Evolutionary conservation across 2,797 vertebrate species (phyloP), one percentile per base, ranked within the genome.

Genomic region (Cottoperca gobio): DNA sequence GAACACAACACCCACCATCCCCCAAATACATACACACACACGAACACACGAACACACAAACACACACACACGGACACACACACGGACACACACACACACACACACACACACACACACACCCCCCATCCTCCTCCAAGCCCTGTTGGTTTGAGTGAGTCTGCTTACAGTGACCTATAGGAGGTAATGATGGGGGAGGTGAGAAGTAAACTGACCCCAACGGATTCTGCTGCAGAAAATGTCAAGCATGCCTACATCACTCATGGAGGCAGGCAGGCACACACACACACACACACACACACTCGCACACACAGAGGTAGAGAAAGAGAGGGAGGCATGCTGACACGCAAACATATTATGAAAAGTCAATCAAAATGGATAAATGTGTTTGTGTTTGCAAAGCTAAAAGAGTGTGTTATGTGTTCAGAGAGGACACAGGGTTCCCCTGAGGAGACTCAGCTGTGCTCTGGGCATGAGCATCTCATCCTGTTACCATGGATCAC

Each of bases 401-500:
- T 57, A 79, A 86, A 89, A 75, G 69, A 82, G 83, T 70, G 84
- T 58, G 75, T 82, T 84, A 79, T 79, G 81, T 19, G 23, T 88
- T 84, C 31, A 65, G 84, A 89, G 86, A 89, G 92, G 83, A 90
- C 86, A 86, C 79, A 85, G 91, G 84, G 84, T 81, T 92, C 93
- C 94, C 94, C 87, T 84, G 93, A 94, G 94, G 90, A 92, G 93
- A 84, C 95, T 94, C 94, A 95, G 94, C 94, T 95, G 95, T 90
- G 94, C 90, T 91, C 84, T 88, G 86, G 92, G 92, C 92, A 92
- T 92, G 89, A 92, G 88, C 89, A 89, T 89, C 91, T 93, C 91
- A 87, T 94, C 93, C 89, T 89, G 92, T 95, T 94, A 94, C 89
- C 92, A 92, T 91, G 93, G 93, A 94, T 94, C 94, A 94, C 92